Evolutionary conservation across 2,888 invertebrate species (phyloP), one percentile per base, ranked within the genome.

Genomic region (Hypena proboscidalis): DNA sequence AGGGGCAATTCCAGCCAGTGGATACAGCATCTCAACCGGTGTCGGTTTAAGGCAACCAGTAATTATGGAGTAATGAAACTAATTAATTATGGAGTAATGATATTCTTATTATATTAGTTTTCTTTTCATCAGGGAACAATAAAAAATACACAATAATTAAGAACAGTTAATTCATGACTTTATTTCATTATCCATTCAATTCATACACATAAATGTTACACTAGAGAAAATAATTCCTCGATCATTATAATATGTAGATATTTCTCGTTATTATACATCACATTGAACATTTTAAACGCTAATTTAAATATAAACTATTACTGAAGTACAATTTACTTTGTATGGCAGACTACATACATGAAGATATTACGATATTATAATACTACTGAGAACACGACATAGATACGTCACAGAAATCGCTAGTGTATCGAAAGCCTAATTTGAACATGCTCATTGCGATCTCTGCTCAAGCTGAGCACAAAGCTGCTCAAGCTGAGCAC

Each of bases 151-250:
- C 48, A 58, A 58, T 10, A 59, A 38, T 21, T 70, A 77, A 47
- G 67, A 79, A 83, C 80, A 81, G 68, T 84, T 83, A 84, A 81
- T 83, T 74, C 76, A 79, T 80, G 85, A 86, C 77, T 88, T 88
- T 88, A 85, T 84, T 86, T 79, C 72, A 74, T 48, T 80, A 80
- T 80, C 67, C 75, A 79, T 80, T 83, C 77, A 79, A 82, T 79
- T 78, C 83, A 74, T 84, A 85, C 83, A 85, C 75, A 74, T 70
- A 77, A 56, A 78, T 69, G 74, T 58, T 77, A 63, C 42, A 54
- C 78, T 83, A 85, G 77, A 81, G 80, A 83, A 84, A 83, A 83
- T 80, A 79, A 74, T 76, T 74, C 73, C 74, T 73, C 69, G 59
- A 62, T 78, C 73, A 74, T 76, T 82, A 80, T 21, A 25, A 17